A percentile compares a stretch with the other conserved stretches of the same genome.
phyloP scores from a whole-genome alignment of 2,797 vertebrate genomes.

The Bovichtus variegatus region DNA sequence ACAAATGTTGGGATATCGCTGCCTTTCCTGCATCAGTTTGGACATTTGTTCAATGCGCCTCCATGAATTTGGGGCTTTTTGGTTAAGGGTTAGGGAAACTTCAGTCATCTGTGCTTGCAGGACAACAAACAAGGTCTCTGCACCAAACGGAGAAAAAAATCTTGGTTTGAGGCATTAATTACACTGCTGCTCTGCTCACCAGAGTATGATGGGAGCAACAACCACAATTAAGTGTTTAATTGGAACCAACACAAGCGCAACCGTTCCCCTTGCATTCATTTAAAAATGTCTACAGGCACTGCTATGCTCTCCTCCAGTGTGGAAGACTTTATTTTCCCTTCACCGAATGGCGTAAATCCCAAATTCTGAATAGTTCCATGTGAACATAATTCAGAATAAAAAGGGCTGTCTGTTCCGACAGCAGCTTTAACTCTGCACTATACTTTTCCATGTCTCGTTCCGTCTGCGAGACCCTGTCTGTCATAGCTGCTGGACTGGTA shows the following conservation, averaged over 20 bases:
- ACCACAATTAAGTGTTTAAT: not conserved
- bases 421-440: conserved; percentile 19
- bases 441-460: conserved; percentile 33
- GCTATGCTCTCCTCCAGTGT: not conserved
- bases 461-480: conserved; percentile 46
- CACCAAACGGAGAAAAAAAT: not conserved
- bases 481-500: conserved; percentile 35
- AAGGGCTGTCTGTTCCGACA: conserved; percentile 6
- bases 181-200: not conserved
- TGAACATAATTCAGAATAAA: conserved; percentile 24
- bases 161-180: not conserved
- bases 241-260: not conserved
- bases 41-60: not conserved
- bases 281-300: conserved; percentile 4
- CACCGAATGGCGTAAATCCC: not conserved
- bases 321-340: not conserved
- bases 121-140: not conserved
- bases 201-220: not conserved
- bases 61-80: no score
- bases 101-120: not conserved
- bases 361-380: conserved; percentile 3
- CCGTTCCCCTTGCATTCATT: not conserved
- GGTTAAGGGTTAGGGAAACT: not conserved
- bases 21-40: not conserved
- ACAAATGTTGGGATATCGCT: not conserved